These are phyloP conservation scores for Girardia tigrina DNA, from an alignment of 2,888 invertebrate species.

Conservation along the genomic window DNA sequence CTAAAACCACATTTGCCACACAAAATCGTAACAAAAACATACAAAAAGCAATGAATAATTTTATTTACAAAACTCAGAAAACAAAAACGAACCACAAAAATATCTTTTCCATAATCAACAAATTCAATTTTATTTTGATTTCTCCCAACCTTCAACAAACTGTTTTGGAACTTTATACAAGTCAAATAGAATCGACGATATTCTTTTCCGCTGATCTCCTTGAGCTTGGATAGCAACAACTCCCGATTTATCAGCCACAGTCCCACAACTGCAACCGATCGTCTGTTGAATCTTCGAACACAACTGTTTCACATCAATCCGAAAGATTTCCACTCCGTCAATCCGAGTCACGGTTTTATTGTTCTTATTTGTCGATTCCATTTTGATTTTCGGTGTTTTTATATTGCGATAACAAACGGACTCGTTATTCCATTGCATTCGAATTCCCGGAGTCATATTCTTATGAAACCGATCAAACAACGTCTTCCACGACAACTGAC, in stretches of 20 bases:
- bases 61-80: too few species aligned
- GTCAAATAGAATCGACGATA: neutral
- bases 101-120: too few species aligned
- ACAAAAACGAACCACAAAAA: too few species aligned
- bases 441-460: conserved; percentile 11
- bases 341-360: conserved; percentile 9
- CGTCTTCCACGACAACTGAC: neutral
- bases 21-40: too few species aligned
- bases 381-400: neutral
- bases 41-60: too few species aligned
- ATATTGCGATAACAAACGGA: neutral
- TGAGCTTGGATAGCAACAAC: conserved; percentile 15
- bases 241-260: neutral
- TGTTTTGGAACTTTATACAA: neutral
- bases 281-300: conserved; percentile 12
- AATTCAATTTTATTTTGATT: neutral
- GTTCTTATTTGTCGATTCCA: neutral
- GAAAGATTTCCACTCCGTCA: conserved; percentile 19
- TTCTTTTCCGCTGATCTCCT: conserved; percentile 26
- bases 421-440: neutral
- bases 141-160: neutral
- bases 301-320: neutral
- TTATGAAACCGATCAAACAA: neutral
- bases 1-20: too few species aligned
- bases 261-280: conserved; percentile 26